Percentiles rank a stretch among this genome's conserved stretches.
These are phyloP conservation scores for Ciona savignyi DNA, from an alignment of 23 tunicate species.

Conservation along the genomic window DNA sequence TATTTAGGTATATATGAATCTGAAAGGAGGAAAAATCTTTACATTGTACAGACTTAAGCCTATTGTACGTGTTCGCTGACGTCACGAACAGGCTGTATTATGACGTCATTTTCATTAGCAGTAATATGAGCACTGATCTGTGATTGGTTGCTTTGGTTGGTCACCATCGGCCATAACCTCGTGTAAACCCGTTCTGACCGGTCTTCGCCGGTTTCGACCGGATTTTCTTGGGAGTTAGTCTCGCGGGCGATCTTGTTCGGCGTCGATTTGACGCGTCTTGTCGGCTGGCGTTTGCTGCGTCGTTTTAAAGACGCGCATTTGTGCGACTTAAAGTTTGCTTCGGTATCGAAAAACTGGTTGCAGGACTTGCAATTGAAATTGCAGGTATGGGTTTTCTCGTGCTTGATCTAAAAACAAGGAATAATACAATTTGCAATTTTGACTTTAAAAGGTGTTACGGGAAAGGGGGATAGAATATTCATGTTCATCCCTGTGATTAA, in stretches of 20 bases:
- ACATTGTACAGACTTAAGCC: no score
- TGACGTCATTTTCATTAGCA: background rate
- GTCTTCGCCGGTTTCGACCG: background rate
- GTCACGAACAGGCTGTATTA: background rate
- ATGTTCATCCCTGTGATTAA: no score
- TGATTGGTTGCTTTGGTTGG: background rate
- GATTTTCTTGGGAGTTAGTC: background rate
- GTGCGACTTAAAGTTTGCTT: slow-evolving; percentile 13
- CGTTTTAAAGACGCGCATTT: slow-evolving; percentile 22
- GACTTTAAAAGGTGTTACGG: no score
- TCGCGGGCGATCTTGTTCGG: background rate
- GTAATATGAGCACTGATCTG: background rate
- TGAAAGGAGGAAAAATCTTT: no score
- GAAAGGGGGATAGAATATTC: no score
- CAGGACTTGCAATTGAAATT: slow-evolving; percentile 16
- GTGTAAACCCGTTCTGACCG: background rate
- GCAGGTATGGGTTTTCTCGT: slow-evolving; percentile 27
- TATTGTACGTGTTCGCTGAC: background rate
- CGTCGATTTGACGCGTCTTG: background rate
- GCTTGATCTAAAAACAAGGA: slow-evolving; percentile 17
- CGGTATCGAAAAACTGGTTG: slow-evolving; percentile 13
- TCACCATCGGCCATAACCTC: background rate
- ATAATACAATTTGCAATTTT: no score
- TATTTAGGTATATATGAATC: no score
- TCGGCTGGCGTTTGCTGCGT: background rate